Evolutionary conservation across 2,888 invertebrate genomes (phyloP), one percentile per base, ranked within the genome.

Genomic region (Amphipoea lucens): DNA sequence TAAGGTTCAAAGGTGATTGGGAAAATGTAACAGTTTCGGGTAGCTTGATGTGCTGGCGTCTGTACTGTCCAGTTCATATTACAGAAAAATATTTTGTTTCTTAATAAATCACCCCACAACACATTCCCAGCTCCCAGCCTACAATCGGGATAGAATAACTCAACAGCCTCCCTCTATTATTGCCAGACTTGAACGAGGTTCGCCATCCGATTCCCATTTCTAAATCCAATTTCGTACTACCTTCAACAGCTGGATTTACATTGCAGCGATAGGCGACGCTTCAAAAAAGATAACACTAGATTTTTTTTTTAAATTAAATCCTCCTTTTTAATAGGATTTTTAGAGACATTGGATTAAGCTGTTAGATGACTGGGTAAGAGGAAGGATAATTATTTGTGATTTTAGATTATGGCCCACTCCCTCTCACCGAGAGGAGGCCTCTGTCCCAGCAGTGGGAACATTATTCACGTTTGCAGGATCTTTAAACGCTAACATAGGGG

Each of bases 181-280:
- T 88, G 88, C 83, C 86, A 74, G 87, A 79, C 66, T 80, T 82
- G 89, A 91, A 88, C 84, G 88, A 90, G 90, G 90, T 91, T 90
- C 89, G 90, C 90, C 87, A 90, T 94, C 93, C 92, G 92, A 94
- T 92, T 92, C 90, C 90, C 90, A 91, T 92, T 92, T 92, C 91
- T 90, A 89, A 91, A 93, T 92, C 89, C 92, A 93, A 93, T 93
- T 91, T 88, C 82, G 87, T 84, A 85, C 85, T 90, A 88, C 85
- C 85, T 86, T 86, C 85, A 88, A 87, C 89, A 88, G 85, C 88
- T 91, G 90, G 80, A 90, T 93, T 93, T 90, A 90, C 91, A 91
- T 88, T 88, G 87, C 82, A 78, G 40, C 29, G 82, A 83, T 82
- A 79, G 82, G 62, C 85, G 72, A 78, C 62, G 57, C 65, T 71